These are phyloP conservation scores for Sinocyclocheilus anophthalmus DNA, from an alignment of 2,113 vertebrate genomes.

Conservation along the genomic window DNA sequence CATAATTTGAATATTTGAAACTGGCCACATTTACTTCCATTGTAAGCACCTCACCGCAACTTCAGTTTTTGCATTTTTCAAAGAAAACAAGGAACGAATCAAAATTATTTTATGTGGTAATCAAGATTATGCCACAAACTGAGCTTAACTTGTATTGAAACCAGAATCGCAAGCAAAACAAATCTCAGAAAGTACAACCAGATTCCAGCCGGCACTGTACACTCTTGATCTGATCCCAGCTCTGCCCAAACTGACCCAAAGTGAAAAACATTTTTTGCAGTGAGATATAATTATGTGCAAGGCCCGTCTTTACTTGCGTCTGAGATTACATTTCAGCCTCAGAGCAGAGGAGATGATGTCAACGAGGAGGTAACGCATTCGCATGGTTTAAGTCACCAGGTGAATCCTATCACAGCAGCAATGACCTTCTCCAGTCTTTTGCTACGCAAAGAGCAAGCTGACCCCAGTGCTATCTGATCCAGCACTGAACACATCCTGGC, in stretches of 20 bases:
- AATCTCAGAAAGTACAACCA: slow-evolving; percentile 30
- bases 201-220: background rate
- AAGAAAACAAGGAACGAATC: background rate
- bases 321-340: slow-evolving; percentile 52
- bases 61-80: background rate
- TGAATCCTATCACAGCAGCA: slow-evolving; percentile 39
- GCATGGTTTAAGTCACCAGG: slow-evolving; percentile 54
- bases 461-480: slow-evolving; percentile 58
- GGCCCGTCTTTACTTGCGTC: slow-evolving; percentile 25
- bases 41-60: background rate
- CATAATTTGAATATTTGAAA: background rate
- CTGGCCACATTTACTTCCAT: background rate
- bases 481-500: slow-evolving; percentile 44
- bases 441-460: slow-evolving; percentile 48
- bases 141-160: background rate
- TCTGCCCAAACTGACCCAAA: slow-evolving; percentile 38
- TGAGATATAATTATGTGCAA: slow-evolving; percentile 38
- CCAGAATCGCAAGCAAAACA: background rate
- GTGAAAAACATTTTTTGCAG: slow-evolving; percentile 28
- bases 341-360: slow-evolving; percentile 52
- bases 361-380: slow-evolving; percentile 35
- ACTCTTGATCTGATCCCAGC: slow-evolving; percentile 55
- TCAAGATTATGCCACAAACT: background rate
- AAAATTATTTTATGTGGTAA: background rate
- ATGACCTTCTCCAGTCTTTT: slow-evolving; percentile 52